A percentile compares a stretch with the other conserved stretches of the same genome.
Conservation (phyloP, 35 echinoderm and acorn worm species). For the Holothuria glaberrima region DNA sequence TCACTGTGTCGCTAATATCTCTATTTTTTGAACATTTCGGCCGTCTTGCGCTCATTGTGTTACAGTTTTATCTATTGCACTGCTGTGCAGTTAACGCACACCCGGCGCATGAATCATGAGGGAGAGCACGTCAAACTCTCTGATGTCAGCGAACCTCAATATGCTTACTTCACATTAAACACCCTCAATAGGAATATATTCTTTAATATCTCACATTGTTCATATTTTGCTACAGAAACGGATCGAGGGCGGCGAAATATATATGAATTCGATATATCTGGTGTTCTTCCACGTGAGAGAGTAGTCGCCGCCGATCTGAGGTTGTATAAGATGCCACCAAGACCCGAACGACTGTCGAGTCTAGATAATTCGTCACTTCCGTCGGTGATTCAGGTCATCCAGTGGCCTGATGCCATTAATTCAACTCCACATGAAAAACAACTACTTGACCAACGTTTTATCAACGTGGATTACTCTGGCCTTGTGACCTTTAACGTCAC, state of each 20-base stretch:
- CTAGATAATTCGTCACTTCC: neutral
- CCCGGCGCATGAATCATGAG: too few relatives aligned
- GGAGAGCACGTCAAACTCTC: too few relatives aligned
- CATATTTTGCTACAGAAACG: conserved; percentile 8
- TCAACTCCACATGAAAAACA: conserved; percentile 7
- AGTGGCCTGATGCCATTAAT: conserved; percentile 34
- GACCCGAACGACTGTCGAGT: neutral
- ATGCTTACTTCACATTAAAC: too few relatives aligned
- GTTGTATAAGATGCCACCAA: conserved; percentile 51
- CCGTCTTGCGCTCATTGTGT: too few relatives aligned
- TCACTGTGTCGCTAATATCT: too few relatives aligned
- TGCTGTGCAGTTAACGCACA: too few relatives aligned
- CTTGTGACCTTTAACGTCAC: conserved; percentile 69
- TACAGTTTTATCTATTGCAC: too few relatives aligned
- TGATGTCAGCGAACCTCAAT: too few relatives aligned
- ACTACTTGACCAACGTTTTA: conserved; percentile 42
- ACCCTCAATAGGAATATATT: too few relatives aligned
- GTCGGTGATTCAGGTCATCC: conserved; percentile 42
- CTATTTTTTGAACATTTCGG: too few relatives aligned
- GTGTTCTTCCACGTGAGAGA: conserved; percentile 56
- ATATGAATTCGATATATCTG: conserved; percentile 61
- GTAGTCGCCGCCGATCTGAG: conserved; percentile 57
- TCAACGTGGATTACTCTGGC: conserved; percentile 44
- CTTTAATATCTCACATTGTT: too few relatives aligned
- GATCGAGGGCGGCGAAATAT: conserved; percentile 53